A percentile compares a stretch with the other conserved stretches of the same genome.
phyloP scores from a whole-genome alignment of 2,888 invertebrate species.

The Acronicta aceris region DNA sequence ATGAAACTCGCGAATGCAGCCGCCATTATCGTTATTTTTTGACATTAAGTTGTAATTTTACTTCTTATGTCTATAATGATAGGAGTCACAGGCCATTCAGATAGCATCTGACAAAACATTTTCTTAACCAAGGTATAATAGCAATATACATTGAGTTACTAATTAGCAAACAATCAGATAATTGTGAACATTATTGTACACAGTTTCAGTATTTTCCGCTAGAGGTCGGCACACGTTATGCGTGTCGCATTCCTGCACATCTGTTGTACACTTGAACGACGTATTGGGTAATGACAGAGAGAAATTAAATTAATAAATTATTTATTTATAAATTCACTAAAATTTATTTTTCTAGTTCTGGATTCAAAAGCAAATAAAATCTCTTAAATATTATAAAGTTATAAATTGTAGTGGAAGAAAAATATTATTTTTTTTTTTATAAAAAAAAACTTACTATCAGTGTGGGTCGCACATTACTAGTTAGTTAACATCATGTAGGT shows the following conservation, averaged over 20 bases:
- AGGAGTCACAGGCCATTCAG: conserved; percentile 18
- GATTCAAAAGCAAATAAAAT: no score
- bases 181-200: conserved; percentile 33
- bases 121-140: conserved; percentile 26
- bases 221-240: conserved; percentile 49
- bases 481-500: no score
- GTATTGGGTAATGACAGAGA: conserved; percentile 3
- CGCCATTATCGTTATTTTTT: no score
- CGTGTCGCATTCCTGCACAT: conserved; percentile 48
- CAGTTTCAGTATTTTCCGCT: conserved; percentile 28
- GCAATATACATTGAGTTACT: conserved; percentile 24
- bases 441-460: no score
- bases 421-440: no score
- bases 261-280: conserved; percentile 42
- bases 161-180: conserved; percentile 53
- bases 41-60: background rate
- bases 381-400: no score
- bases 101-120: conserved; percentile 30
- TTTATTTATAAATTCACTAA: no score
- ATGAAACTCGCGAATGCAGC: no score
- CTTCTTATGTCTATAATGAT: background rate
- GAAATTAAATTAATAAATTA: background rate
- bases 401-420: no score
- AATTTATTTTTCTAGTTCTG: no score
- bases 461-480: no score